Evolutionary conservation across 2,113 vertebrate genomes (phyloP).

Genomic region (Pygoscelis adeliae): DNA sequence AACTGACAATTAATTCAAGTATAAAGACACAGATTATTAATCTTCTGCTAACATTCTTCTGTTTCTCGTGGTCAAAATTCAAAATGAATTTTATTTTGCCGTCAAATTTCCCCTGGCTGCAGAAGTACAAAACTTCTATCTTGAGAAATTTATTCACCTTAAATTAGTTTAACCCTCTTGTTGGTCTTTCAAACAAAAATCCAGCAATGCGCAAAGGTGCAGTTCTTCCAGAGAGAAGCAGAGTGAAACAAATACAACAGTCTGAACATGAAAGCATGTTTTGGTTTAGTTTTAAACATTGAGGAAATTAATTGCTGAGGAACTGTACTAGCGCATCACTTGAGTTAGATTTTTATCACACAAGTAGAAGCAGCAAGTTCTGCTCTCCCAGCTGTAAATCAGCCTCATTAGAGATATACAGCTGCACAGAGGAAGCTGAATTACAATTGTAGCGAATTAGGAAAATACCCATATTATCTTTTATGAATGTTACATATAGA

Average conservation of each 20-base stretch:
- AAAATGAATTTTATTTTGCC: background rate
- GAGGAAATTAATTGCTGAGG: background rate
- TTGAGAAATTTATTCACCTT: background rate
- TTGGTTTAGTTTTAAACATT: background rate
- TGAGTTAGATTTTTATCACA: background rate
- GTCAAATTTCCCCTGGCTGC: background rate
- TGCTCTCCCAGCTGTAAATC: slow-evolving; percentile 14
- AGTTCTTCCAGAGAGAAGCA: background rate
- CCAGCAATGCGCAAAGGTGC: background rate
- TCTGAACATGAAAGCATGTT: background rate
- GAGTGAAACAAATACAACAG: background rate
- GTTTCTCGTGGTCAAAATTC: background rate
- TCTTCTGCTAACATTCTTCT: background rate
- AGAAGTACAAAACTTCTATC: background rate
- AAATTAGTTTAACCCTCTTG: background rate
- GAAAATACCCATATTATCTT: background rate
- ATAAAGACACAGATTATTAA: background rate
- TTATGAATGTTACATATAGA: background rate
- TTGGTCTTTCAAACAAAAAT: background rate
- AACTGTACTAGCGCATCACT: background rate
- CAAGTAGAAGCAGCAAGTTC: background rate
- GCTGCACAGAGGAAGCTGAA: background rate
- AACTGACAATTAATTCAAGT: background rate
- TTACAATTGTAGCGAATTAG: background rate
- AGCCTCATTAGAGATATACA: background rate